Base-by-base conservation (phyloP, 2,113 vertebrate genomes). In the Toxotes chatareus region DNA sequence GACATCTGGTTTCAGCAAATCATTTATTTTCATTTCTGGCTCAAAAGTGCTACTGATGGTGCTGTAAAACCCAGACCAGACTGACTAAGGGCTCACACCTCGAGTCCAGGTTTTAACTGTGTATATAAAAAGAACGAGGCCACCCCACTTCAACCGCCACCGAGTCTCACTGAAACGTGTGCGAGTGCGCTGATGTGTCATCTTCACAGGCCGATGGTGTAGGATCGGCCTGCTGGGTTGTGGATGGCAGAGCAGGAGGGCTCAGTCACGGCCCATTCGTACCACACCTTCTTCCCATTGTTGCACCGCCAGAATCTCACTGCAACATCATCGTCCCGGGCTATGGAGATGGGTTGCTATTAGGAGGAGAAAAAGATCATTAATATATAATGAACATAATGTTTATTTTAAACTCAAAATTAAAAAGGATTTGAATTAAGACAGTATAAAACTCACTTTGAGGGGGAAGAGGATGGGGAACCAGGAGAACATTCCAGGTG, bases 401-500 rank as follows among this genome's bases (percentile, higher is more conserved):
- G 19, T n/a, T 57, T 17, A n/a, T 21, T 13, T 66, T 56, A 23
- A 5, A 53, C 31, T 23, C 27, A 62, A 8, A 36, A 38, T 10
- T 8, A 70, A 34, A 19, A 2, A 0, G 34, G 11, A 73, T 51
- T 1, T 27, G 27, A 27, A 61, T 55, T 11, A 21, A 47, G 27
- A 77, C 0, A 5, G 1, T 65, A 2, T 0, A 23, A 27, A 27
- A 83, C 95, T 94, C 93, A 98, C 97, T 93, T 98, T 98, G 80
- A 98, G 95, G 7, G 97, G 97, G 90, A 98, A 98, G 38, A 98
- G 94, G 80, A 98, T 98, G 44, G 97, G 97, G 90, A 98, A 98
- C 97, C 97, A 98, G 1, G 97, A 98, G 91, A 98, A 98, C 97
- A 98, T 98, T 42, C 97, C 97, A n/a, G 97, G 96, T 23, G 97